These are phyloP conservation scores for Brassicogethes aeneus DNA, from an alignment of 2,888 invertebrate genomes.

Conservation along the genomic window DNA sequence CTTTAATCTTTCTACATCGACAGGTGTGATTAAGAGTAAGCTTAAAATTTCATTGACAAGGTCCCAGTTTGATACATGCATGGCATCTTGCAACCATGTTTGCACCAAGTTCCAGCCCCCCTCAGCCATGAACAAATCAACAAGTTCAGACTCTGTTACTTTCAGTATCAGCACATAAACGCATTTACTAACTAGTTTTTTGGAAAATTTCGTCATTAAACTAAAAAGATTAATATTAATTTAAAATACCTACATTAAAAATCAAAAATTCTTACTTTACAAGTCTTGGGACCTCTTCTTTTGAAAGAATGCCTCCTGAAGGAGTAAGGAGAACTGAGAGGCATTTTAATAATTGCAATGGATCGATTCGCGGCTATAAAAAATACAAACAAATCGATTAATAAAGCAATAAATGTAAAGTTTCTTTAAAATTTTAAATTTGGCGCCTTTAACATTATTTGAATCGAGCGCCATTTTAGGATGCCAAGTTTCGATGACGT, in stretches of 20 bases:
- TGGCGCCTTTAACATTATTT: not conserved
- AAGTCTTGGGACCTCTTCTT: conserved; percentile 78
- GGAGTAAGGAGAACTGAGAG: conserved; percentile 76
- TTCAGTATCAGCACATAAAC: conserved; percentile 89
- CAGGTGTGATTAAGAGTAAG: conserved; percentile 76
- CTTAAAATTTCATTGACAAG: conserved; percentile 80
- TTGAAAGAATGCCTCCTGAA: conserved; percentile 80
- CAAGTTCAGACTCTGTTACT: conserved; percentile 71
- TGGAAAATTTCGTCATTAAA: conserved; percentile 92
- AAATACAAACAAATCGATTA: conserved; percentile 10
- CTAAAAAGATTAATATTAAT: conserved; percentile 42
- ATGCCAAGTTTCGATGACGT: conserved; percentile 13
- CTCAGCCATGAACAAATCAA: conserved; percentile 81
- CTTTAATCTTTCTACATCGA: conserved; percentile 83
- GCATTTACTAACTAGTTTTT: conserved; percentile 91
- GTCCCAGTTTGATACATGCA: conserved; percentile 75
- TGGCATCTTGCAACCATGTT: conserved; percentile 84
- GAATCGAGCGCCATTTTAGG: not conserved
- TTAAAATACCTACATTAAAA: not conserved
- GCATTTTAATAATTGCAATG: conserved; percentile 79
- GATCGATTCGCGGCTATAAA: conserved; percentile 86
- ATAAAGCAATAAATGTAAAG: conserved; percentile 6
- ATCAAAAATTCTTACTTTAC: conserved; percentile 56
- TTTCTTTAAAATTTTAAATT: conserved; percentile 8
- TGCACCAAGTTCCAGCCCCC: conserved; percentile 91